Conservation (phyloP, 1,140 invertebrate genomes). For the Lepeophtheirus salmonis region DNA sequence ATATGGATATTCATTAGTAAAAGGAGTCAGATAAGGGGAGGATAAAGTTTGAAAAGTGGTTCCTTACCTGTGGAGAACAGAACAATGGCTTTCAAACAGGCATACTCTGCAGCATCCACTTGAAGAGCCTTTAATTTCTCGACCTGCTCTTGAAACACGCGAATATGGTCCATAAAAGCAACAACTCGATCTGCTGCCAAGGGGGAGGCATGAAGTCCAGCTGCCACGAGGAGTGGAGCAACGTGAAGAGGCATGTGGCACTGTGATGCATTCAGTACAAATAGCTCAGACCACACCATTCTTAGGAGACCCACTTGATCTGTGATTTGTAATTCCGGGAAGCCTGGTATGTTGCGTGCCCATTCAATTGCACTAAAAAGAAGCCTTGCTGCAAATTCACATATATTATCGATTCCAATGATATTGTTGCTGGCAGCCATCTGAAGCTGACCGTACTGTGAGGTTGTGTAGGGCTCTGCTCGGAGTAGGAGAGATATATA, state of each 20-base stretch:
- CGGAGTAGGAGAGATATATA: conserved; percentile 84
- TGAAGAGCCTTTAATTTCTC: conserved; percentile 95
- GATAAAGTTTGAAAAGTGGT: not conserved
- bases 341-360: conserved; percentile 93
- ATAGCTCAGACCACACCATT: conserved; percentile 90
- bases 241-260: conserved; percentile 93
- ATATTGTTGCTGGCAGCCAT: conserved; percentile 9
- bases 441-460: conserved; percentile 65
- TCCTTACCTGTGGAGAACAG: conserved; percentile 94
- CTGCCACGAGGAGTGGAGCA: conserved; percentile 77
- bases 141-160: conserved; percentile 91
- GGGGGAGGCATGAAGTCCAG: conserved; percentile 76
- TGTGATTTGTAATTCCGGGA: conserved; percentile 62
- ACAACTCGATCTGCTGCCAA: conserved; percentile 93
- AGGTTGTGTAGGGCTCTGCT: conserved; percentile 83
- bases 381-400: conserved; percentile 79
- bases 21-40: not conserved
- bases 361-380: conserved; percentile 93
- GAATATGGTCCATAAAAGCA: conserved; percentile 95
- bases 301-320: conserved; percentile 80
- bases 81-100: conserved; percentile 94
- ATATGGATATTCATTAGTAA: conserved; percentile 14
- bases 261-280: conserved; percentile 92
- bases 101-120: conserved; percentile 93
- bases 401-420: conserved; percentile 80